phyloP scores from a whole-genome alignment of 92 coral and sea anemone species.

The Paragorgia papillata region DNA sequence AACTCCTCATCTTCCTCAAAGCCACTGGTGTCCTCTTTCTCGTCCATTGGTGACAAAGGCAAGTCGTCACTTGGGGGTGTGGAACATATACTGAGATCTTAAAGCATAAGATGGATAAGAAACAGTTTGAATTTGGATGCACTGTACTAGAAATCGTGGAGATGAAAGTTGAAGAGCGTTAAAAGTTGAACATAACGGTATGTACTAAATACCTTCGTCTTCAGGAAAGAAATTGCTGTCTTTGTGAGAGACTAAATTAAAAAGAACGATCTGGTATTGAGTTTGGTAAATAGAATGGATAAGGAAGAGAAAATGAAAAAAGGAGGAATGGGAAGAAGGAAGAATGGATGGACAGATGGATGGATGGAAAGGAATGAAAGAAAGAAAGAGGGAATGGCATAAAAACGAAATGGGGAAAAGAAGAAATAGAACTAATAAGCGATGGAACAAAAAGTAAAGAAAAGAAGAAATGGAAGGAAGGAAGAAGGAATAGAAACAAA shows the following conservation, averaged over 20 bases:
- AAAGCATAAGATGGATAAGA: background rate
- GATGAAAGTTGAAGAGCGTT: no score
- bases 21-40: background rate
- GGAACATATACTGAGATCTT: background rate
- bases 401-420: background rate
- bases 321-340: background rate
- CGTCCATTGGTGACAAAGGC: no score
- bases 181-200: no score
- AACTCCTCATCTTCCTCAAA: background rate
- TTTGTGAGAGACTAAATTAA: slow-evolving; percentile 15
- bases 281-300: background rate
- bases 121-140: background rate
- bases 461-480: slow-evolving; percentile 10
- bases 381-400: background rate
- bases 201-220: slow-evolving; percentile 3
- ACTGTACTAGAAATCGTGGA: no score
- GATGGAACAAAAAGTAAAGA: background rate
- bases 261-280: background rate
- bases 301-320: background rate
- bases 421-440: background rate
- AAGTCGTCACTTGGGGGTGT: no score
- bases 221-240: background rate
- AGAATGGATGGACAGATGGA: background rate
- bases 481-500: background rate
- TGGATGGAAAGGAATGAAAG: slow-evolving; percentile 8